Evolutionary conservation across 2,888 invertebrate genomes (phyloP).

Genomic region (Cotesia congregata): DNA sequence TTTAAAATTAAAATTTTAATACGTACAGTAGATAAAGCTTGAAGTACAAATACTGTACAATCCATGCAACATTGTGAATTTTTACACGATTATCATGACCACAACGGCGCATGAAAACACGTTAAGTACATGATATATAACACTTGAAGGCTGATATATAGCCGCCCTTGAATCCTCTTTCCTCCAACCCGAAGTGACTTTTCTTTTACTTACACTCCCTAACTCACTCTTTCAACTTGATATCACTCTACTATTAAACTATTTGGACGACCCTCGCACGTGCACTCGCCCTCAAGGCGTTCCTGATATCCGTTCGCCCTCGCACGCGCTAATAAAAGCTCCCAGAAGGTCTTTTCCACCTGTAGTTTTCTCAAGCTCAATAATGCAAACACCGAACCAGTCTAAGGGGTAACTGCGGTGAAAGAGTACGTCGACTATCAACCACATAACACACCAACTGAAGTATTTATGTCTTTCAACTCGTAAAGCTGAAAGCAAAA

Average conservation of each 20-base stretch:
- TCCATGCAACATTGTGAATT: background rate
- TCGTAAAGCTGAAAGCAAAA: background rate
- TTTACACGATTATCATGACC: background rate
- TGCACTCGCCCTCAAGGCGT: constrained; percentile 47
- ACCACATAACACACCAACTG: constrained; percentile 37
- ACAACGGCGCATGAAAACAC: background rate
- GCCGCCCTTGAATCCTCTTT: background rate
- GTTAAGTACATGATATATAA: background rate
- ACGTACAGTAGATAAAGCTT: background rate
- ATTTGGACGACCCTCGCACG: constrained; percentile 32
- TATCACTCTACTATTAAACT: background rate
- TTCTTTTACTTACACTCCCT: constrained; percentile 33
- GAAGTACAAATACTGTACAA: background rate
- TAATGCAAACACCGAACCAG: constrained; percentile 61
- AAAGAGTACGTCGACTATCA: constrained; percentile 27
- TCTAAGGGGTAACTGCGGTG: constrained; percentile 47
- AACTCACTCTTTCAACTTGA: background rate
- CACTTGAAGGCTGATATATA: constrained; percentile 4
- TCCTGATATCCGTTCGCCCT: constrained; percentile 46
- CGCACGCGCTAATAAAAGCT: constrained; percentile 47
- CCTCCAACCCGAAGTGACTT: constrained; percentile 44
- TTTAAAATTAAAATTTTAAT: background rate
- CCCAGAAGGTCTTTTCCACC: constrained; percentile 57
- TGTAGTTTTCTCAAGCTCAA: constrained; percentile 68
- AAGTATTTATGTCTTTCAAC: background rate